Evolutionary conservation across 1,140 invertebrate genomes (phyloP).

Genomic region (Drosophila setifemur): DNA sequence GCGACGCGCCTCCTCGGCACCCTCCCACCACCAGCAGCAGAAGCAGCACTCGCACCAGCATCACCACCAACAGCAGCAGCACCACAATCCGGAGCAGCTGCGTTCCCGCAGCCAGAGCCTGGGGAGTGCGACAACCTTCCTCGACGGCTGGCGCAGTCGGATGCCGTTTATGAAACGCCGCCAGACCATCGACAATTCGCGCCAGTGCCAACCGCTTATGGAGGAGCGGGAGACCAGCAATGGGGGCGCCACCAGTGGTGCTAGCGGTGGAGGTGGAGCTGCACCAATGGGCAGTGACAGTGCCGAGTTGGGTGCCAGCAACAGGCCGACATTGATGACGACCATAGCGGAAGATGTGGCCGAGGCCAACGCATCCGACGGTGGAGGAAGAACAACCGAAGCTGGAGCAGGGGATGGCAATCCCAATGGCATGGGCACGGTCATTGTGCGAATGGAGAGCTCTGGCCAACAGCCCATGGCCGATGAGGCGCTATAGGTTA

Average conservation of each 20-base stretch:
- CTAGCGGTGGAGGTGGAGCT: not conserved
- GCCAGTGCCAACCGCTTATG: conserved; percentile 75
- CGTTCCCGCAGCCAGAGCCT: conserved; percentile 59
- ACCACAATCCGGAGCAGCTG: conserved; percentile 15
- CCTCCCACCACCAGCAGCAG: conserved; percentile 32
- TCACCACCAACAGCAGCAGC: conserved; percentile 8
- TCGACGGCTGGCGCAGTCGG: conserved; percentile 65
- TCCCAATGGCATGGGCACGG: conserved; percentile 31
- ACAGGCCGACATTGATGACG: conserved; percentile 52
- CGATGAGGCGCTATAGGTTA: conserved; percentile 72
- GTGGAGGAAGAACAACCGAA: conserved; percentile 12
- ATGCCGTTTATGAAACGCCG: conserved; percentile 70
- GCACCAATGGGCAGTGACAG: not conserved
- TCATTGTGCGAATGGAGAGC: conserved; percentile 64
- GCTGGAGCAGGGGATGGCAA: not conserved
- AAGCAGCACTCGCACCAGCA: conserved; percentile 40
- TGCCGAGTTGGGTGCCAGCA: not conserved
- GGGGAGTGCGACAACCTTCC: conserved; percentile 33
- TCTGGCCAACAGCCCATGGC: conserved; percentile 54
- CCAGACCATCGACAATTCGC: conserved; percentile 67
- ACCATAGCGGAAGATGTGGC: conserved; percentile 62
- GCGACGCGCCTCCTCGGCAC: conserved; percentile 69
- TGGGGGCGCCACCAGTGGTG: not conserved
- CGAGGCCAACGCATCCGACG: conserved; percentile 28
- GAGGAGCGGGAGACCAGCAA: conserved; percentile 56